Conservation (phyloP, 2,888 invertebrate species). For the Noctua pronuba region DNA sequence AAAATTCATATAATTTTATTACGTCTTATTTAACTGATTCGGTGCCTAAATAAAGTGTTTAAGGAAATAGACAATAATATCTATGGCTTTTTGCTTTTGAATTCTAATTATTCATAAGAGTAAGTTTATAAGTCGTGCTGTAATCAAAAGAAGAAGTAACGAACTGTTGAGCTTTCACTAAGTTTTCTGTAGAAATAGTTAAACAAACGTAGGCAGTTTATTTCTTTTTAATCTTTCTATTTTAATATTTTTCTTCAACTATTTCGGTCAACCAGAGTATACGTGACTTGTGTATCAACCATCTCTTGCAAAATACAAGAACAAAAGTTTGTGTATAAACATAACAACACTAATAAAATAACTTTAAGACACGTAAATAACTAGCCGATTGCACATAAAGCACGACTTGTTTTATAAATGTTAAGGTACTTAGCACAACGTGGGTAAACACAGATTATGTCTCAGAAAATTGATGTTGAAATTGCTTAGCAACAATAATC, state of each 20-base stretch:
- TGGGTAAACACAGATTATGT: conserved; percentile 25
- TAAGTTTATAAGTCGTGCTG: neutral
- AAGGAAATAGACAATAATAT: neutral
- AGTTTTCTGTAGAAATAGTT: neutral
- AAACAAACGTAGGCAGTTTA: no score
- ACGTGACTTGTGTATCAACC: conserved; percentile 7
- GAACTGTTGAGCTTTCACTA: neutral
- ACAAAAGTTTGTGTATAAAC: conserved; percentile 19
- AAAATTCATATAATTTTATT: neutral
- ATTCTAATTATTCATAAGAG: neutral
- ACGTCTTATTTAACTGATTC: neutral
- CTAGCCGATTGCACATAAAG: conserved; percentile 38
- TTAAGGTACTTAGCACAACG: conserved; percentile 40
- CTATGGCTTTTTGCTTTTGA: no score
- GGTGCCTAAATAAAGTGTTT: neutral
- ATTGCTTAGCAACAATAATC: conserved; percentile 28
- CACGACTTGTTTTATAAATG: conserved; percentile 49
- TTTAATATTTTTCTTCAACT: neutral
- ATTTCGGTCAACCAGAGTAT: conserved; percentile 4
- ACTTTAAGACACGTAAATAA: conserved; percentile 27
- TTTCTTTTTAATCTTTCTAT: no score
- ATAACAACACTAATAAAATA: conserved; percentile 34
- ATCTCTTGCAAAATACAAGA: conserved; percentile 15
- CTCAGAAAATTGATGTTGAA: conserved; percentile 37
- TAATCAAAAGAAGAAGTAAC: neutral